A percentile compares a stretch with the other conserved stretches of the same genome.
These are phyloP conservation scores for Masticophis lateralis DNA, from an alignment of 2,797 vertebrate species.

Conservation along the genomic window DNA sequence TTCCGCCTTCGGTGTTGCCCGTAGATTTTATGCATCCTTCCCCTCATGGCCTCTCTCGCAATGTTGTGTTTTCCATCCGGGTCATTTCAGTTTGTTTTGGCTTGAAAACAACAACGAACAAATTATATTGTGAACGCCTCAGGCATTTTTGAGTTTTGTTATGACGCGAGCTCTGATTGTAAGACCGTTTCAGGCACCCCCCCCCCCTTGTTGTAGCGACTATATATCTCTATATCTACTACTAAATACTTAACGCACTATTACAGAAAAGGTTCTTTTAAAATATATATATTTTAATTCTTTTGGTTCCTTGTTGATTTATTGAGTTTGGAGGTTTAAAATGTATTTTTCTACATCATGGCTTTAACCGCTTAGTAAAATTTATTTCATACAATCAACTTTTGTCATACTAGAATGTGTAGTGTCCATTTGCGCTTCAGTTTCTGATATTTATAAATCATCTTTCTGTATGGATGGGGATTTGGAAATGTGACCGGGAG, in stretches of 20 bases:
- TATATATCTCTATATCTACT: conserved; percentile 40
- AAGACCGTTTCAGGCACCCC: conserved; percentile 72
- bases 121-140: conserved; percentile 70
- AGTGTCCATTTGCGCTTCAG: conserved; percentile 73
- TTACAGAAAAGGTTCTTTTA: conserved; percentile 56
- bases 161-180: conserved; percentile 75
- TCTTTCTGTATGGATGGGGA: conserved; percentile 73
- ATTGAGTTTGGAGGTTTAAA: conserved; percentile 82
- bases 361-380: conserved; percentile 84
- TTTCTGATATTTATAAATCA: conserved; percentile 73
- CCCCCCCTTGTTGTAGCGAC: conserved; percentile 74
- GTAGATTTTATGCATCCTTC: not conserved
- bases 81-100: conserved; percentile 62
- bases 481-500: conserved; percentile 57
- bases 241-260: conserved; percentile 78
- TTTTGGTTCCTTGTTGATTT: conserved; percentile 75
- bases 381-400: conserved; percentile 80
- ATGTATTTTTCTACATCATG: conserved; percentile 86
- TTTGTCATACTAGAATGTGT: conserved; percentile 82
- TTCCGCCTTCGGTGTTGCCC: not conserved
- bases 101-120: conserved; percentile 48
- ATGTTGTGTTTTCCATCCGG: conserved; percentile 62
- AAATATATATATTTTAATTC: conserved; percentile 2
- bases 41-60: conserved; percentile 54
- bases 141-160: conserved; percentile 72